phyloP scores from a whole-genome alignment of 2,888 invertebrate species.

The Rugalucina vietnamica region DNA sequence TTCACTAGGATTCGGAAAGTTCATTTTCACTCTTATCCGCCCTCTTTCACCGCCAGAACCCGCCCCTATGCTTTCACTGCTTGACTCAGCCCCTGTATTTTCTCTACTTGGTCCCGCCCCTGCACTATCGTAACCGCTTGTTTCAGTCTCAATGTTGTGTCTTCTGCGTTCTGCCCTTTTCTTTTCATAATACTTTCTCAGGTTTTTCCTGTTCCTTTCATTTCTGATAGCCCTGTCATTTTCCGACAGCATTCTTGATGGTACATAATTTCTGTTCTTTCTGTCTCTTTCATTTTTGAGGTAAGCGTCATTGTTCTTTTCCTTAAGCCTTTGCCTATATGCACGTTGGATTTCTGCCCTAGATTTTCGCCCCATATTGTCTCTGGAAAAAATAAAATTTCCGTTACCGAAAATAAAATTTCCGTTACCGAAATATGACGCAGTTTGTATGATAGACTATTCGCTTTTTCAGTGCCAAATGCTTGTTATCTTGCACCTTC shows the following conservation, averaged over 20 bases:
- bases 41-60: background rate
- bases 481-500: no score
- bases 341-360: background rate
- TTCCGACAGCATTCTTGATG: background rate
- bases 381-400: no score
- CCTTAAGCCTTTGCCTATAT: background rate
- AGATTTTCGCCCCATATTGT: no score
- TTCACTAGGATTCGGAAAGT: conserved; percentile 1
- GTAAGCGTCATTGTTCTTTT: conserved; percentile 6
- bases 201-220: background rate
- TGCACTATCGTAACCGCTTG: conserved; percentile 25
- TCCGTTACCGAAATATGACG: no score
- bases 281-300: background rate
- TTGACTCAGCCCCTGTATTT: background rate
- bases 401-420: no score
- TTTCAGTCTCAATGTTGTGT: background rate
- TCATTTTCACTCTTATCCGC: conserved; percentile 22
- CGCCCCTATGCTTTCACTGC: background rate
- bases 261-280: conserved; percentile 10
- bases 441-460: no score
- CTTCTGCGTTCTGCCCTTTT: conserved; percentile 1
- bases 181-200: background rate
- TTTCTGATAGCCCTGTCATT: background rate
- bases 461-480: no score
- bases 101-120: background rate